Percentiles rank a stretch among this genome's conserved stretches.
phyloP scores from a whole-genome alignment of 1,140 invertebrate species.

The Platyscapa corneri region DNA sequence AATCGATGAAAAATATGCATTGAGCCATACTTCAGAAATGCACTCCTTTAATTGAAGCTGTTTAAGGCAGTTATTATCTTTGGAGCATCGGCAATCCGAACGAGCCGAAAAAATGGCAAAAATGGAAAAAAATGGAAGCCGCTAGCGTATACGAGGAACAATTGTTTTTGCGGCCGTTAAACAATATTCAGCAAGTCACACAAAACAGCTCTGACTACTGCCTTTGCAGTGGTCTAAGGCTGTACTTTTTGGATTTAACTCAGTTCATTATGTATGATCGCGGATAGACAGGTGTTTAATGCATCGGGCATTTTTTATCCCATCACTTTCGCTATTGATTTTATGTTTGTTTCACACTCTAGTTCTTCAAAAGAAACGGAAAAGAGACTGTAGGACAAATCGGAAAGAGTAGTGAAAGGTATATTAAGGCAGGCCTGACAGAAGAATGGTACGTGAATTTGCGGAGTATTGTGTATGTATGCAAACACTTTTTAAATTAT shows the following conservation, averaged over 20 bases:
- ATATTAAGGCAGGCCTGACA: background rate
- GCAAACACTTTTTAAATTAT: background rate
- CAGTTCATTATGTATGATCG: background rate
- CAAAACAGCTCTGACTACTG: background rate
- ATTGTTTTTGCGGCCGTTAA: background rate
- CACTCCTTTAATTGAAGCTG: no score
- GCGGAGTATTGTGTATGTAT: background rate
- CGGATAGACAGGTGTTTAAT: background rate
- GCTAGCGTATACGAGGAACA: background rate
- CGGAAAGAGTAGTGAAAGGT: constrained; percentile 44
- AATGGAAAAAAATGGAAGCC: background rate
- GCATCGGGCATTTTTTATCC: constrained; percentile 8
- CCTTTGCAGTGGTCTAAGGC: background rate
- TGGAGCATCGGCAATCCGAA: background rate
- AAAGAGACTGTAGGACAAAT: background rate
- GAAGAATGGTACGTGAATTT: constrained; percentile 19
- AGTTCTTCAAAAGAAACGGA: background rate
- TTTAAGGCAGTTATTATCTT: background rate
- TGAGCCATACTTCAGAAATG: background rate
- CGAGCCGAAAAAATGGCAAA: background rate
- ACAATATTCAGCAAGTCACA: no score
- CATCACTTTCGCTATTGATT: constrained; percentile 20
- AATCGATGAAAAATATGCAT: constrained; percentile 12
- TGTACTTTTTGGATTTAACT: background rate
- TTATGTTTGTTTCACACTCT: background rate